phyloP scores from a whole-genome alignment of 2,888 invertebrate genomes.

The Parnassius apollo region DNA sequence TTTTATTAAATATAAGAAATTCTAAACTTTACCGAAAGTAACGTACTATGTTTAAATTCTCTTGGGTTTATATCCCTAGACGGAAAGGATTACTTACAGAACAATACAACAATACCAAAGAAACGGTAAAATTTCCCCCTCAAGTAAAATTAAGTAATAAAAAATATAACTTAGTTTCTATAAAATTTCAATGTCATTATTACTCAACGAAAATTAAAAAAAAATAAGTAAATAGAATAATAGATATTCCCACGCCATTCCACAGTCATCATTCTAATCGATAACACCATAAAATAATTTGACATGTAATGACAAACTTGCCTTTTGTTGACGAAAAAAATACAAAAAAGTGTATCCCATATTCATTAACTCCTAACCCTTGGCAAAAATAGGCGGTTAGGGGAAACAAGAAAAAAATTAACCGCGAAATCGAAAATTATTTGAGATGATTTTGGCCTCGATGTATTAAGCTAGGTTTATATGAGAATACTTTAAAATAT shows the following conservation, averaged over 20 bases:
- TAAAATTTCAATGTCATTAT: slow-evolving; percentile 69
- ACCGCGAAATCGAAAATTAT: slow-evolving; percentile 62
- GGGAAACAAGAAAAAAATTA: slow-evolving; percentile 46
- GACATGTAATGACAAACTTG: slow-evolving; percentile 70
- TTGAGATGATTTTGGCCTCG: slow-evolving; percentile 29
- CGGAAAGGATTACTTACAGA: slow-evolving; percentile 24
- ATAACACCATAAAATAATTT: slow-evolving; percentile 74
- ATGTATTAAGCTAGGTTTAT: slow-evolving; percentile 19
- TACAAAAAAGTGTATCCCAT: slow-evolving; percentile 40
- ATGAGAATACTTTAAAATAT: slow-evolving; percentile 8
- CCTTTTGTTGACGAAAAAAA: slow-evolving; percentile 46
- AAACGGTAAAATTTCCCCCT: slow-evolving; percentile 22
- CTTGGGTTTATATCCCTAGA: slow-evolving; percentile 25
- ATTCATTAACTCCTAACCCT: slow-evolving; percentile 57
- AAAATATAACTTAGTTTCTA: slow-evolving; percentile 28
- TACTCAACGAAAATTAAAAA: slow-evolving; percentile 32
- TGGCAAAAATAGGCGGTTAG: slow-evolving; percentile 43
- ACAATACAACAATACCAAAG: background rate
- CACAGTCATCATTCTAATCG: slow-evolving; percentile 49
- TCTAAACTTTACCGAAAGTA: too few relatives aligned
- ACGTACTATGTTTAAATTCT: too few relatives aligned
- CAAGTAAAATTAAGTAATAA: slow-evolving; percentile 35
- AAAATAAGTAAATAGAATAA: slow-evolving; percentile 42
- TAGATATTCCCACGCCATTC: slow-evolving; percentile 60
- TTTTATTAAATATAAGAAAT: too few relatives aligned